Percentiles rank a stretch among this genome's conserved stretches.
These are phyloP conservation scores for Tretioscincus oriximinensis DNA, from an alignment of 2,113 vertebrate species.

Conservation along the genomic window DNA sequence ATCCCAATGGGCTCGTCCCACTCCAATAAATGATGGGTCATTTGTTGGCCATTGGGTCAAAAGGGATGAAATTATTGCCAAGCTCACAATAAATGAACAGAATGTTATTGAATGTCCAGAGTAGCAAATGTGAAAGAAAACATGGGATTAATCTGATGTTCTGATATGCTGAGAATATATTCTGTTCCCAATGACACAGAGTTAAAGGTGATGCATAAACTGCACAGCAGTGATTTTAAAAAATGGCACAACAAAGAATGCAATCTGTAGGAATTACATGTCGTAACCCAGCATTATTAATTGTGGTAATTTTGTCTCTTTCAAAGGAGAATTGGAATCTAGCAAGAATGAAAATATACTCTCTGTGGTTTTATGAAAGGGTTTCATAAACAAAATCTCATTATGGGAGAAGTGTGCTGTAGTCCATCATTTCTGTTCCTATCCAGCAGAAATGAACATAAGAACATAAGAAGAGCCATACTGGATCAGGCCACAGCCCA, in stretches of 20 bases:
- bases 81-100: neutral
- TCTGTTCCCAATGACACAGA: conserved; percentile 55
- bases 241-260: conserved; percentile 55
- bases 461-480: no score
- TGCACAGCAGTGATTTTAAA: conserved; percentile 52
- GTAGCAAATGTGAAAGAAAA: conserved; percentile 58
- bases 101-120: neutral
- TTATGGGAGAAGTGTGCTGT: conserved; percentile 56
- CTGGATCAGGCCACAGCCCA: no score
- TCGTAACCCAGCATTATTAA: conserved; percentile 63
- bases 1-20: no score
- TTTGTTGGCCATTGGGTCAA: no score
- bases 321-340: conserved; percentile 56
- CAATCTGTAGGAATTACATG: conserved; percentile 48
- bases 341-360: conserved; percentile 61
- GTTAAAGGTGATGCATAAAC: conserved; percentile 47
- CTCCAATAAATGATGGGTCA: no score
- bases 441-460: conserved; percentile 49
- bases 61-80: no score
- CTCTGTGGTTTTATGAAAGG: conserved; percentile 60
- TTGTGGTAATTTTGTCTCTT: conserved; percentile 57
- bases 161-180: conserved; percentile 58
- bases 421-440: conserved; percentile 47
- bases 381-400: conserved; percentile 63
- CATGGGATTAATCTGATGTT: conserved; percentile 68